Evolutionary conservation across 2,113 vertebrate species (phyloP).

Genomic region (Perccottus glenii): DNA sequence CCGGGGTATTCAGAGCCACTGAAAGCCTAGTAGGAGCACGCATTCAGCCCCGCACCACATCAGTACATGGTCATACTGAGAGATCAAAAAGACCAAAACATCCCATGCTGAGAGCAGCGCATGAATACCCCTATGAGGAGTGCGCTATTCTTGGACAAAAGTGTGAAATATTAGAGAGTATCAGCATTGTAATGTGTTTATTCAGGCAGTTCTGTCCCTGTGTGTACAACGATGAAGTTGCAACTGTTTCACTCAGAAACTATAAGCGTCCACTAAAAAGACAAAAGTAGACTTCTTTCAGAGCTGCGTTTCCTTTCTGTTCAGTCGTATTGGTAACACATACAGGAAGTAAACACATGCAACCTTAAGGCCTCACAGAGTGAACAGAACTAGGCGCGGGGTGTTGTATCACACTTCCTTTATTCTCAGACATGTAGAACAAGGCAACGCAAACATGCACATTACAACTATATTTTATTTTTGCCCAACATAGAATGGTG

Average conservation of each 20-base stretch:
- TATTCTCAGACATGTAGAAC: background rate
- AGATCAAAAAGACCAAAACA: constrained; percentile 48
- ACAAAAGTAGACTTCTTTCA: constrained; percentile 16
- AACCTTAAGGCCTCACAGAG: background rate
- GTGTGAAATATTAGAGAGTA: constrained; percentile 12
- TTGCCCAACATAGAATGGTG: constrained; percentile 6
- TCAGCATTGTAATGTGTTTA: constrained; percentile 10
- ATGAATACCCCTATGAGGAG: constrained; percentile 39
- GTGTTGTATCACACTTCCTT: constrained; percentile 13
- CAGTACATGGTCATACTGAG: constrained; percentile 19
- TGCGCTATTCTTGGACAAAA: constrained; percentile 24
- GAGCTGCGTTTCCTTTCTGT: background rate
- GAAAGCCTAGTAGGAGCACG: constrained; percentile 45
- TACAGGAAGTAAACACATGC: constrained; percentile 36
- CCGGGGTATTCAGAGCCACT: constrained; percentile 58
- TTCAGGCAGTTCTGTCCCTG: constrained; percentile 10
- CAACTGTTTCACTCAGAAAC: constrained; percentile 34
- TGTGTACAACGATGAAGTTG: constrained; percentile 38
- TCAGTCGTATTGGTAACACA: background rate
- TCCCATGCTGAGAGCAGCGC: constrained; percentile 24
- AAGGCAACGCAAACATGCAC: constrained; percentile 20
- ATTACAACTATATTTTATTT: constrained; percentile 5
- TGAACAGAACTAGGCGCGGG: background rate
- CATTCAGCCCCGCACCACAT: constrained; percentile 27
- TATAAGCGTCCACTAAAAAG: constrained; percentile 21